Conservation (phyloP, 2,113 vertebrate species). For the Dascyllus trimaculatus region DNA sequence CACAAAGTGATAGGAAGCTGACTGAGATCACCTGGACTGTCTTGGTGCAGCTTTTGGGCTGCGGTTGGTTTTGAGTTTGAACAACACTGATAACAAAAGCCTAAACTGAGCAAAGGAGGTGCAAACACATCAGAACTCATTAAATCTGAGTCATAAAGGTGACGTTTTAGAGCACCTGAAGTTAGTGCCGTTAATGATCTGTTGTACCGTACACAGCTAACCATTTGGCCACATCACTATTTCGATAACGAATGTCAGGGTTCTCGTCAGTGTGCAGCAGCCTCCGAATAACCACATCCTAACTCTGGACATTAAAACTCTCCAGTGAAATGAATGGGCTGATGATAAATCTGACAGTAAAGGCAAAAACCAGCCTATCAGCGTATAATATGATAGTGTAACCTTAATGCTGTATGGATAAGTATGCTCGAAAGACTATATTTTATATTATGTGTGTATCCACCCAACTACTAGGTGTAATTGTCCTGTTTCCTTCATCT, state of each 20-base stretch:
- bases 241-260: not conserved
- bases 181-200: not conserved
- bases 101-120: not conserved
- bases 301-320: conserved; percentile 27
- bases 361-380: not conserved
- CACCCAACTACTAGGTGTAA: not conserved
- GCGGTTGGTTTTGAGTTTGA: not conserved
- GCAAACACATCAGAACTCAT: not conserved
- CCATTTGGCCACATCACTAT: too few relatives aligned
- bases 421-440: conserved; percentile 4
- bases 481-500: not conserved
- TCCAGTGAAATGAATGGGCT: conserved; percentile 5
- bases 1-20: not conserved
- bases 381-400: not conserved
- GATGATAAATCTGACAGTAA: not conserved
- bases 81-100: not conserved
- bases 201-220: too few relatives aligned
- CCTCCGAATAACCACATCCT: not conserved
- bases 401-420: conserved; percentile 1
- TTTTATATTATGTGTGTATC: not conserved
- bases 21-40: not conserved
- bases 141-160: not conserved
- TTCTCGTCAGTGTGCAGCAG: not conserved
- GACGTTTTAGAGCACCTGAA: not conserved
- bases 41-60: not conserved